Evolutionary conservation across 1,140 invertebrate genomes (phyloP).

Genomic region (Cydia pomonella): DNA sequence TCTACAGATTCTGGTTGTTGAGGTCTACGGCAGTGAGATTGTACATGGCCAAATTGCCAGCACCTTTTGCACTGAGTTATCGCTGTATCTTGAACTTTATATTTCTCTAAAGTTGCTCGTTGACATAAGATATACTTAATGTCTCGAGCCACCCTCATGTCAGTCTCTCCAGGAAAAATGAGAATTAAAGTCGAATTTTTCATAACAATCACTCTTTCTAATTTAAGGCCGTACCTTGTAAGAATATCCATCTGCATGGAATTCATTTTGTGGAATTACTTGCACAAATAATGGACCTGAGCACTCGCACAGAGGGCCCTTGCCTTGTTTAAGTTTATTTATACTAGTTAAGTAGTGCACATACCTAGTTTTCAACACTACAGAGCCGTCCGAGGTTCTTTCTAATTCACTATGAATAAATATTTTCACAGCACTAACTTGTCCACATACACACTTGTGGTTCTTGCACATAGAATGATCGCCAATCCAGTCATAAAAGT

Average conservation of each 20-base stretch:
- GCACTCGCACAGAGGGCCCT: no score
- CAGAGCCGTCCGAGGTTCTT: no score
- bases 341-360: no score
- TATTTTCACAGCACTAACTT: no score
- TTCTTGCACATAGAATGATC: no score
- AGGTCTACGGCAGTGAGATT: not conserved
- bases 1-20: not conserved
- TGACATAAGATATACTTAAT: not conserved
- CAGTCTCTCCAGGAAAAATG: not conserved
- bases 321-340: no score
- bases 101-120: not conserved
- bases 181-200: not conserved
- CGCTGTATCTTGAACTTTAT: not conserved
- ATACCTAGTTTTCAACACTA: no score
- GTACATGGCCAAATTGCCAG: not conserved
- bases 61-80: conserved; percentile 19
- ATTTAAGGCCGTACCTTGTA: not conserved
- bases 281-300: no score
- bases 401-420: no score
- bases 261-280: no score
- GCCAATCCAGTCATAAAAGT: no score
- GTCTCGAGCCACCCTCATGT: not conserved
- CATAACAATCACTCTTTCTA: not conserved
- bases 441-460: no score
- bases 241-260: not conserved